A percentile compares a stretch with the other conserved stretches of the same genome.
These are phyloP conservation scores for Deroplatys truncata DNA, from an alignment of 2,888 invertebrate species.

Conservation along the genomic window DNA sequence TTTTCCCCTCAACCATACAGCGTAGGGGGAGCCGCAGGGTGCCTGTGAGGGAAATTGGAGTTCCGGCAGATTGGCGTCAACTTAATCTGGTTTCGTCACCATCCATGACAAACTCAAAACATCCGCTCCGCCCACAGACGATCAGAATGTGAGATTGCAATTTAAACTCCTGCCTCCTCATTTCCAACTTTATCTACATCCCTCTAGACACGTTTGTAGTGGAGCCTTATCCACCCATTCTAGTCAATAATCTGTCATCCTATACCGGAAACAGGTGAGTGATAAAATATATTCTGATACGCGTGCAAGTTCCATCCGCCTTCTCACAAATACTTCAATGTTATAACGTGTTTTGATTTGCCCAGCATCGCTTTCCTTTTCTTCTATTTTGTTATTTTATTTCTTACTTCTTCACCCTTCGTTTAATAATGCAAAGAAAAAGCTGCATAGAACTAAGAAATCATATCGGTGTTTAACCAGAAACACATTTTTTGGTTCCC, in stretches of 20 bases:
- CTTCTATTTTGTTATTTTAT: no score
- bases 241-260: not conserved
- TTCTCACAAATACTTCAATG: no score
- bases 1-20: not conserved
- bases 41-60: not conserved
- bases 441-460: no score
- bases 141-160: not conserved
- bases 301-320: no score
- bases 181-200: not conserved
- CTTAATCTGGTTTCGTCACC: not conserved
- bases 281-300: no score
- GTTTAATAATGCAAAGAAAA: no score
- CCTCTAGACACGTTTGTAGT: not conserved
- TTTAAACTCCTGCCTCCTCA: not conserved
- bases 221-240: not conserved
- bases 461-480: no score
- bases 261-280: not conserved
- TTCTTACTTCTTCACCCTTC: no score
- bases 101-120: not conserved
- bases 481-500: no score
- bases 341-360: no score
- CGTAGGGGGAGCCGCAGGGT: not conserved
- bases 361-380: no score
- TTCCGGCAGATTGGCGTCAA: not conserved
- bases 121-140: not conserved